Base-by-base conservation (phyloP, 1,140 invertebrate genomes). In the Augochlora pura region DNA sequence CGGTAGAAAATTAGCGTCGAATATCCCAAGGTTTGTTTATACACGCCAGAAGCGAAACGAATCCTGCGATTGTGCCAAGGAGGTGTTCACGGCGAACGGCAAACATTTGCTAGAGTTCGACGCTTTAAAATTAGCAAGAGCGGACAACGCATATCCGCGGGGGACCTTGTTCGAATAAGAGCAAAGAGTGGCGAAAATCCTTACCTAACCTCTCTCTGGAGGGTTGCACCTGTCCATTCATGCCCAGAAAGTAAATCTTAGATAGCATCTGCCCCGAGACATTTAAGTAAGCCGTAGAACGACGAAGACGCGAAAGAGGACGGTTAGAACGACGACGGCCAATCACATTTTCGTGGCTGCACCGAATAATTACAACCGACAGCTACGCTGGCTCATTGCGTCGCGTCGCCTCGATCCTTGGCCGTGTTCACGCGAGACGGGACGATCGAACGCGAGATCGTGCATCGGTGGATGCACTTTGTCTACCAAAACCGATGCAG, bases 151-250 rank as follows among this genome's bases (percentile, higher is more conserved):
- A 12, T 42, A 54, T 7, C 1, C 16, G 5, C 6, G 14, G 46
- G 21, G 8, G 21, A n/a, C 6, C 7, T 14, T 2, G 10, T 32
- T 18, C 21, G 12, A 57, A 6, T 63, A 14, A 1, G 21, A 2
- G 10, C 23, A 7, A 14, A 64, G 32, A 2, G 32, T 2, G 4
- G 32, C 32, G 1, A 32, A n/a, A 32, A 32, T 32, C 16, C 90
- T 87, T 78, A 92, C 91, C 90, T 92, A 92, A 92, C 90, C 91
- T 92, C 82, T 92, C 90, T 82, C 88, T 87, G 67, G 91, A 87
- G 39, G 89, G 86, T 68, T 90, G 90, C 75, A 92, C 87, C 84
- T 92, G 90, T 68, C 90, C 89, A 84, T 91, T 92, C 90, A 91
- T 92, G 69, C 64, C 83, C 72, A 79, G 27, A 2, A 68, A 74